Percentiles rank a stretch among this genome's conserved stretches.
Evolutionary conservation across 2,888 invertebrate genomes (phyloP).

Genomic region (Erannis defoliaria): DNA sequence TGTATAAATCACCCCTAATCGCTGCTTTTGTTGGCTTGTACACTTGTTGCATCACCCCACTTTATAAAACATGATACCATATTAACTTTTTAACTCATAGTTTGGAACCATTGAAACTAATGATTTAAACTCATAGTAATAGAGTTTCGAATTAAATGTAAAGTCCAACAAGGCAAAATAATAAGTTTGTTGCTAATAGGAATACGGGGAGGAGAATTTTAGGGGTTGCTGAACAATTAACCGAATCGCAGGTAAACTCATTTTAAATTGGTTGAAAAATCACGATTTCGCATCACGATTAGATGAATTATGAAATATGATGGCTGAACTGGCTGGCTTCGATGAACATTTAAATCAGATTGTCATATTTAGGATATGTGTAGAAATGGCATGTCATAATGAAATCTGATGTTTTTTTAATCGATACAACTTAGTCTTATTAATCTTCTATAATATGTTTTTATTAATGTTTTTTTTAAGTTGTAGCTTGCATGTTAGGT

Average conservation of each 20-base stretch:
- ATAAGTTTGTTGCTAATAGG: constrained; percentile 48
- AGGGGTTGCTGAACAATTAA: constrained; percentile 82
- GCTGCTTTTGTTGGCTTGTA: constrained; percentile 72
- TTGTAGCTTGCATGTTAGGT: too few species aligned
- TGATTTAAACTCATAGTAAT: constrained; percentile 33
- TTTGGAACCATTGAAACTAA: not conserved
- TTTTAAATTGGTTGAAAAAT: constrained; percentile 67
- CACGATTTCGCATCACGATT: constrained; percentile 65
- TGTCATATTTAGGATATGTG: not conserved
- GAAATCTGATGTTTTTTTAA: not conserved
- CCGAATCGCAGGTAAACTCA: constrained; percentile 78
- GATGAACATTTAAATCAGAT: constrained; percentile 1
- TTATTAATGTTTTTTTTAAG: too few species aligned
- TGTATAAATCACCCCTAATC: constrained; percentile 85
- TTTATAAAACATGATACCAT: constrained; percentile 55
- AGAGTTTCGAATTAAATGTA: constrained; percentile 26
- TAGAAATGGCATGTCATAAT: not conserved
- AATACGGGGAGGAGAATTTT: constrained; percentile 73
- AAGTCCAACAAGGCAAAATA: not conserved
- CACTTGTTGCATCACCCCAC: constrained; percentile 82
- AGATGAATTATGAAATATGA: constrained; percentile 32
- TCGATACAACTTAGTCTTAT: too few species aligned
- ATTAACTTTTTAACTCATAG: constrained; percentile 23
- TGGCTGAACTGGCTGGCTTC: constrained; percentile 5
- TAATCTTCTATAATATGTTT: too few species aligned